Evolutionary conservation across 2,888 invertebrate species (phyloP), one percentile per base, ranked within the genome.

Genomic region (Hybos culiciformis): DNA sequence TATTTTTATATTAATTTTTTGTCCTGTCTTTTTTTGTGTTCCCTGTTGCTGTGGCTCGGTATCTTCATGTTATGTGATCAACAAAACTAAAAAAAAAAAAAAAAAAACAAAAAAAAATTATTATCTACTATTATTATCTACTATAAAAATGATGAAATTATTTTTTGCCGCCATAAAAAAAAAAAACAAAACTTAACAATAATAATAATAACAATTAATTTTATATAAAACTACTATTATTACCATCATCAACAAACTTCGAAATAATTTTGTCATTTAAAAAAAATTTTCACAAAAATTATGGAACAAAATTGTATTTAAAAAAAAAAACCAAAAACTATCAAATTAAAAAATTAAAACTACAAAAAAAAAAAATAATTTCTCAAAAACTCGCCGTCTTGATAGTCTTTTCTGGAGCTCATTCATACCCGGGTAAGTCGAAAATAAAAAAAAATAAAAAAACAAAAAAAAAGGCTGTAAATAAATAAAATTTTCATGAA

Each of bases 341-440:
- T 37, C 9, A 32, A 32, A 37, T 43, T 23, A n/a, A 6, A 29
- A 29, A 29, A 9, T 29, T n/a, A n/a, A n/a, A n/a, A n/a, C n/a
- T n/a, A 29, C 11, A 12, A 6, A 51, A 50, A 53, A 46, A 49
- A 43, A 48, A 34, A 42, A 42, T 32, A 43, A 42, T 44, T 51
- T 51, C 50, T 42, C 36, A 39, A 49, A 43, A 20, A 36, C 32
- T 43, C 45, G 50, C 49, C 43, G 42, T 54, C 50, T 52, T 54
- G 43, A 81, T 86, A 90, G 90, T 85, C 86, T 86, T 83, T 91
- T 90, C 86, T 90, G 90, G 90, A 90, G 85, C 82, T 88, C 87
- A 82, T 90, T 90, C 84, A 85, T 85, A 80, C 87, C 88, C 82
- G 84, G 90, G 90, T 91, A 90, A 90, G 90, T 90, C 80, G 77